phyloP scores from a whole-genome alignment of 2,797 vertebrate genomes.

The Silurus lanzhouensis region DNA sequence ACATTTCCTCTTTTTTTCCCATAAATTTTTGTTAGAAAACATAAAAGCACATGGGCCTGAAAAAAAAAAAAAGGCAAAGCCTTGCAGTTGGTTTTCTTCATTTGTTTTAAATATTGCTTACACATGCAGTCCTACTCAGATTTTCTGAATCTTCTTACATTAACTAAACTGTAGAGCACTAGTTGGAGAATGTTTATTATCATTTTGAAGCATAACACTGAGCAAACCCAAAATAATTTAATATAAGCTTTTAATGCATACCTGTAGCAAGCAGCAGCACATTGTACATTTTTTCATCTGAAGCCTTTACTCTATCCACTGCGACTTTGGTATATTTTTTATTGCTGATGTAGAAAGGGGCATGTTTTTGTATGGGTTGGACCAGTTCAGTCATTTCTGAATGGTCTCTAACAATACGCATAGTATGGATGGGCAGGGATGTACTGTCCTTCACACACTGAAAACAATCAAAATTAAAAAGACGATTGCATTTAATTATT shows the following conservation, averaged over 20 bases:
- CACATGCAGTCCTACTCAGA: background rate
- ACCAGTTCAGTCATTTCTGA: constrained; percentile 77
- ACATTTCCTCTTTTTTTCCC: background rate
- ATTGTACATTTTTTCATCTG: constrained; percentile 60
- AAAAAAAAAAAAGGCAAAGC: background rate
- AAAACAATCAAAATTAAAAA: constrained; percentile 38
- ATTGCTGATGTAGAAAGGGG: constrained; percentile 72
- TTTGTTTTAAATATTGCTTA: background rate
- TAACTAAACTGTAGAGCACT: background rate
- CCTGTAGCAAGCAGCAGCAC: constrained; percentile 76
- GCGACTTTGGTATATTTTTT: constrained; percentile 75
- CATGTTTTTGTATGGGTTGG: constrained; percentile 59
- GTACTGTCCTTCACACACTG: constrained; percentile 74
- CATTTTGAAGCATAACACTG: background rate
- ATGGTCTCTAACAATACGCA: constrained; percentile 69
- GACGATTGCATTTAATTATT: background rate
- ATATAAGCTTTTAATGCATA: constrained; percentile 51
- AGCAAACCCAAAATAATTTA: background rate
- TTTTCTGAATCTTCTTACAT: background rate
- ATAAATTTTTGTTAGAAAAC: background rate
- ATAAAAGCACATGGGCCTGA: background rate
- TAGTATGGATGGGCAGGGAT: constrained; percentile 56
- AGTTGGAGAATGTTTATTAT: background rate
- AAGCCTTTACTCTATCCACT: constrained; percentile 70
- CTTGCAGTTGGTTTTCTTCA: background rate